Evolutionary conservation across 1,140 invertebrate genomes (phyloP), one percentile per base, ranked within the genome.

Genomic region (Penaeus indicus): DNA sequence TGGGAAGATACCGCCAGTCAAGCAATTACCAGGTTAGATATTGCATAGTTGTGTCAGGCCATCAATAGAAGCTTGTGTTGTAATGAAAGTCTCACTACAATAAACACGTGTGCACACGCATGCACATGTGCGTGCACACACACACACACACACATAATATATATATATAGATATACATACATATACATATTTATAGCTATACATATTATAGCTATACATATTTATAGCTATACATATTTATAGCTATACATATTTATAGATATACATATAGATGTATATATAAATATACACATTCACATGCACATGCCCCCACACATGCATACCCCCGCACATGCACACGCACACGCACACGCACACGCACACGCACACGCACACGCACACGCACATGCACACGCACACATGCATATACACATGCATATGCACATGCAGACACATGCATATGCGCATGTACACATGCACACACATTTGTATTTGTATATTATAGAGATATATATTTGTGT

Each of bases 261-360:
- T 72, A 72, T 72, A 72, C n/a, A 72, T 72, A 72, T 72, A 72
- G 18, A n/a, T 72, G n/a, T 72, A 72, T 72, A 72, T 72, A 72
- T 72, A n/a, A 22, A n/a, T 72, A 72, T 72, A 4, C 7, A 42
- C 7, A 42, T 4, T 0, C 32, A 32, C 32, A 32, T 2, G 0
- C 32, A 1, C 32, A 32, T 32, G 32, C 32, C 0, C 32, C 0
- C 32, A 1, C 32, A 32, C 32, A 32, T 2, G 0, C 32, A 32
- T 2, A 72, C 19, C 22, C 19, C 10, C n/a, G 4, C n/a, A 72
- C n/a, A 72, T 25, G 2, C n/a, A 16, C n/a, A 72, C 16, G n/a
- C 38, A 72, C 38, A 72, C 38, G 2, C 38, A 16, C 22, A 72
- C 38, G n/a, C 38, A 72, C 38, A 72, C 38, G 2, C 38, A 16